Evolutionary conservation across 2,888 invertebrate genomes (phyloP), one percentile per base, ranked within the genome.

Genomic region (Encarsia formosa): DNA sequence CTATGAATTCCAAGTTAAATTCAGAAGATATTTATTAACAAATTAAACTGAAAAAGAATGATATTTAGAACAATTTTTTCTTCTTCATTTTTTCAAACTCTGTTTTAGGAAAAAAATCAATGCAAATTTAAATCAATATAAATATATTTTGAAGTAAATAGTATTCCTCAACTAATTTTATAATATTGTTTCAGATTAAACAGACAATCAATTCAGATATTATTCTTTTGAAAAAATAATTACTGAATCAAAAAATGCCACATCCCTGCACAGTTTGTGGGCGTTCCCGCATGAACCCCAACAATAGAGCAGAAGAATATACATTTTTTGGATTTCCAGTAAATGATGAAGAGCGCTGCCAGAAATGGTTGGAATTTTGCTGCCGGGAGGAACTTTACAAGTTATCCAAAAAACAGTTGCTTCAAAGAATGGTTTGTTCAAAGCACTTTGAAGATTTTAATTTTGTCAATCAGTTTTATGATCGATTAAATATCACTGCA

Each of bases 181-280:
- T n/a, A n/a, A n/a, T n/a, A n/a, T n/a, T n/a, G n/a, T n/a, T n/a
- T n/a, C n/a, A n/a, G n/a, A n/a, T n/a, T n/a, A n/a, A n/a, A n/a
- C n/a, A n/a, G n/a, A n/a, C n/a, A n/a, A n/a, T n/a, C n/a, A n/a
- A n/a, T n/a, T n/a, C n/a, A n/a, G n/a, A n/a, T n/a, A n/a, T n/a
- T n/a, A n/a, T n/a, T n/a, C n/a, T n/a, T n/a, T n/a, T n/a, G n/a
- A n/a, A n/a, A n/a, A n/a, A n/a, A n/a, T n/a, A n/a, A n/a, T n/a
- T n/a, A n/a, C n/a, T n/a, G n/a, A n/a, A n/a, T n/a, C n/a, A n/a
- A 47, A 68, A 66, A 44, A 74, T 74, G 73, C 73, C 73, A 38
- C 73, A 74, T 64, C 73, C 73, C 3, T 74, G 73, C 40, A 73
- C 70, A 11, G 73, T 74, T 15, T 74, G 73, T 54, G 73, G 73